Conservation (phyloP, 2,113 vertebrate genomes). For the Setophaga kirtlandii region DNA sequence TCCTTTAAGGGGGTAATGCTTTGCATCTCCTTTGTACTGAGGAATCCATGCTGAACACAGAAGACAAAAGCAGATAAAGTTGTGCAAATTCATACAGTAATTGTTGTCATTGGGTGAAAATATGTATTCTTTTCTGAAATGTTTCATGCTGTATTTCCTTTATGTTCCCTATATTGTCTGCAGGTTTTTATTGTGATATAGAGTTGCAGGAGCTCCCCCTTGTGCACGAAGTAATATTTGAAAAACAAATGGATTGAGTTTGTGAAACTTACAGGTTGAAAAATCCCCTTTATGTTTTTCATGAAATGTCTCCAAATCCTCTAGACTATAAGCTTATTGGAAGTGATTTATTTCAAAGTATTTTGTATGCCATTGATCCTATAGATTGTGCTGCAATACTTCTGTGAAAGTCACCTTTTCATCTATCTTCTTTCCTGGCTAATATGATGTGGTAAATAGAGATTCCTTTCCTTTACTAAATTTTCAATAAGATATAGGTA, state of each 20-base stretch:
- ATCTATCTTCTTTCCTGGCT: background rate
- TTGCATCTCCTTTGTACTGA: background rate
- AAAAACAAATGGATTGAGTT: background rate
- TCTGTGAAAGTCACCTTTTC: background rate
- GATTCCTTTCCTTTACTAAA: background rate
- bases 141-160: background rate
- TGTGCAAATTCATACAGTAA: background rate
- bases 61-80: background rate
- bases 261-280: background rate
- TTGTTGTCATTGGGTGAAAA: background rate
- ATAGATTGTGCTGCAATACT: background rate
- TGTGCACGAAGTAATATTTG: background rate
- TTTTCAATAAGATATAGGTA: background rate
- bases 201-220: conserved; percentile 72
- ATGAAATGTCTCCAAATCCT: background rate
- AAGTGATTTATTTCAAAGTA: background rate
- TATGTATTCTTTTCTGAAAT: background rate
- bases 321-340: background rate
- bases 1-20: background rate
- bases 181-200: background rate
- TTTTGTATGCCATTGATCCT: background rate
- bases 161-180: background rate
- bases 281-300: background rate
- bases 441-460: background rate
- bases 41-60: background rate